Conservation (phyloP, 2,888 invertebrate genomes). For the Matsumyia berberina region DNA sequence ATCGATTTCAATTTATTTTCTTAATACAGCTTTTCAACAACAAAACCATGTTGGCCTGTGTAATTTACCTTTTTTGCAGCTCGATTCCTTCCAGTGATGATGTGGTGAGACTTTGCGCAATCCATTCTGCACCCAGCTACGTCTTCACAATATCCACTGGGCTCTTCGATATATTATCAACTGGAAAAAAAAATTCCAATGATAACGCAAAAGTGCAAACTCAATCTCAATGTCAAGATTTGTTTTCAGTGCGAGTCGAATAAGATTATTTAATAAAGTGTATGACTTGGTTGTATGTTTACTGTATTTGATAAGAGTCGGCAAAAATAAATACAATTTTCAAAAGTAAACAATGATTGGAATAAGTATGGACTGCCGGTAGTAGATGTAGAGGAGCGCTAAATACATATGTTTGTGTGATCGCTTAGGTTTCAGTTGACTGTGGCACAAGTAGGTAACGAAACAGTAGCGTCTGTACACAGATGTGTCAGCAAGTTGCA, state of each 20-base stretch:
- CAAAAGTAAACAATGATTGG: neutral
- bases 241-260: neutral
- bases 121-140: no score
- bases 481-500: no score
- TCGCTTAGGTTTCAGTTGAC: neutral
- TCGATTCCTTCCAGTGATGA: no score
- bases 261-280: neutral
- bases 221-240: neutral
- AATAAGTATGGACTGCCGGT: neutral
- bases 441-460: neutral
- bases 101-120: no score
- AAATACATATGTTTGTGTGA: neutral
- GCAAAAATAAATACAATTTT: neutral
- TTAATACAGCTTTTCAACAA: no score
- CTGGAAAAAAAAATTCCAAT: neutral
- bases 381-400: no score
- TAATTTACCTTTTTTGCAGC: no score
- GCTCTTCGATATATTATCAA: conserved; percentile 1
- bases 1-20: no score
- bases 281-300: neutral
- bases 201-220: neutral
- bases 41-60: no score
- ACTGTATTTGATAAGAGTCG: neutral
- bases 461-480: no score
- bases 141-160: no score